These are phyloP conservation scores for Sinohyriopsis cumingii DNA, from an alignment of 2,888 invertebrate genomes.

Conservation along the genomic window DNA sequence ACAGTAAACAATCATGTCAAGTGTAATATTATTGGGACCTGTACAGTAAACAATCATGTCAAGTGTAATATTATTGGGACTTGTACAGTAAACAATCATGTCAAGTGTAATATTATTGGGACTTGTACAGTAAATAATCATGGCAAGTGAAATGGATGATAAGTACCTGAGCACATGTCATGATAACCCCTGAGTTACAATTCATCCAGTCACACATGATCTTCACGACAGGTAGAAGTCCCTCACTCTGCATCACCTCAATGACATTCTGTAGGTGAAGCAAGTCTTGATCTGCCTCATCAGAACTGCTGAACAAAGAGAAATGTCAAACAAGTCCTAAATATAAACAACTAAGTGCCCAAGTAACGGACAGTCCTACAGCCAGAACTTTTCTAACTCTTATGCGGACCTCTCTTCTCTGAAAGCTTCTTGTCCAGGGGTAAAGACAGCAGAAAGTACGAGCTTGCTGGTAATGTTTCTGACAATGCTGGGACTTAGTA, in stretches of 20 bases:
- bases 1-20: background rate
- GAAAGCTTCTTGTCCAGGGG: too few species aligned
- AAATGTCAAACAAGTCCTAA: too few species aligned
- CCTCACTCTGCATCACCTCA: conserved; percentile 63
- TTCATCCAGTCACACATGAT: conserved; percentile 89
- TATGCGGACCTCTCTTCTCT: too few species aligned
- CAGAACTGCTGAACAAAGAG: conserved; percentile 1
- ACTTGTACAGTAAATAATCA: background rate
- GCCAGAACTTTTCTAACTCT: too few species aligned
- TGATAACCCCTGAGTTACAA: conserved; percentile 83
- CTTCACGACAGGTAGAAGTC: conserved; percentile 81
- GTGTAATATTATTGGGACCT: background rate
- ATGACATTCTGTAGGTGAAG: conserved; percentile 56
- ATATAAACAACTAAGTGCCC: too few species aligned
- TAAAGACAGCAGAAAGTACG: too few species aligned
- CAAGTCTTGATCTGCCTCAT: conserved; percentile 49
- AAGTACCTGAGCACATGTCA: conserved; percentile 68
- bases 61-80: background rate
- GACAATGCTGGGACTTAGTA: too few species aligned
- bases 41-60: background rate
- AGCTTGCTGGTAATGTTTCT: too few species aligned
- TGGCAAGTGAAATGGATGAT: background rate
- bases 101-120: background rate
- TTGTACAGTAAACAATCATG: background rate
- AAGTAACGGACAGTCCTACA: too few species aligned